Conservation (phyloP, 1,140 invertebrate species). For the Hycleus phaleratus region DNA sequence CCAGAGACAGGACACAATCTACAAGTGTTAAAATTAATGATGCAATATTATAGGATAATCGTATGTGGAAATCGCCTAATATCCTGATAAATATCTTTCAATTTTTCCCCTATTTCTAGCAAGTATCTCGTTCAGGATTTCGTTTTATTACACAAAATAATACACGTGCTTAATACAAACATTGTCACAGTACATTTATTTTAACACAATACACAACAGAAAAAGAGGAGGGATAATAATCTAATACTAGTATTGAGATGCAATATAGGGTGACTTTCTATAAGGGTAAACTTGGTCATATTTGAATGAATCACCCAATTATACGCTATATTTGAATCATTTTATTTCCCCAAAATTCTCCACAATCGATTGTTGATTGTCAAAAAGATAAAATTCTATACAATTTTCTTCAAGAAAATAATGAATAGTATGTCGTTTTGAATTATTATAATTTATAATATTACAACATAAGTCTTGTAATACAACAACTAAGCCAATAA, state of each 20-base stretch:
- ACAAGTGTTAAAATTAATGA: too few relatives aligned
- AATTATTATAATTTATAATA: neutral
- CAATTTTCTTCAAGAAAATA: too few relatives aligned
- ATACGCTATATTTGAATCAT: slow-evolving; percentile 21
- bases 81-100: too few relatives aligned
- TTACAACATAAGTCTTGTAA: neutral
- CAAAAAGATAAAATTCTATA: neutral
- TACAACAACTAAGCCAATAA: neutral
- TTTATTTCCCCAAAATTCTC: slow-evolving; percentile 15
- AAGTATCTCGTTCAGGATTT: too few relatives aligned
- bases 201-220: neutral
- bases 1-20: too few relatives aligned
- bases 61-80: too few relatives aligned
- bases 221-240: slow-evolving; percentile 12
- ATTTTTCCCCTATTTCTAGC: too few relatives aligned
- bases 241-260: slow-evolving; percentile 12
- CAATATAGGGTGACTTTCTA: slow-evolving; percentile 7
- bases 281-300: slow-evolving; percentile 4
- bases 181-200: slow-evolving; percentile 17
- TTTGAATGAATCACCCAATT: slow-evolving; percentile 23
- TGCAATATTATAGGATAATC: too few relatives aligned
- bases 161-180: slow-evolving; percentile 18
- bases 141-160: slow-evolving; percentile 1
- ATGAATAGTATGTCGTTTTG: neutral
- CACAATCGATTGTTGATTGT: neutral